A percentile compares a stretch with the other conserved stretches of the same genome.
These are phyloP conservation scores for Odontocolon sp. DNA, from an alignment of 2,888 invertebrate genomes.

Conservation along the genomic window DNA sequence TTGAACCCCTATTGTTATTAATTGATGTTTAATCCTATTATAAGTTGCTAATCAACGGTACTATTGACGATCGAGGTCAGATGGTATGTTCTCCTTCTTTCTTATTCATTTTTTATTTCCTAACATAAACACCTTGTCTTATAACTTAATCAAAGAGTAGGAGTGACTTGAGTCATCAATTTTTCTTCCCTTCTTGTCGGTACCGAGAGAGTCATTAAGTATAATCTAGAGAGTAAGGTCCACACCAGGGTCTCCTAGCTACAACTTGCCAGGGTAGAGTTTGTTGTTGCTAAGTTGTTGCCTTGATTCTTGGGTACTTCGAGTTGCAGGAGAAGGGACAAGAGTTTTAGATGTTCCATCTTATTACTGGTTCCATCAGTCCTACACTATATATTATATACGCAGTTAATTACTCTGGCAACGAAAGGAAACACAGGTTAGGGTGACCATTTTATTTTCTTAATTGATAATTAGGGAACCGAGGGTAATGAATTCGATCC, in stretches of 20 bases:
- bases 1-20: too few relatives aligned
- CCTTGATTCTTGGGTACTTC: neutral
- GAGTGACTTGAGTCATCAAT: neutral
- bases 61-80: too few relatives aligned
- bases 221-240: neutral
- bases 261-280: neutral
- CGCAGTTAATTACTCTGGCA: neutral
- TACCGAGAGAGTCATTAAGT: constrained; percentile 13
- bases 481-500: constrained; percentile 51
- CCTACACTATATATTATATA: neutral
- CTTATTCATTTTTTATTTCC: too few relatives aligned
- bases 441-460: constrained; percentile 27
- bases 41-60: too few relatives aligned
- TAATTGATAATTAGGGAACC: constrained; percentile 57
- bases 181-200: constrained; percentile 4
- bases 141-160: neutral
- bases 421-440: constrained; percentile 22
- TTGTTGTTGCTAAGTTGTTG: constrained; percentile 1
- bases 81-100: too few relatives aligned
- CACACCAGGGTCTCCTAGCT: neutral
- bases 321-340: neutral
- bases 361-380: neutral
- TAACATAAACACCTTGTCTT: neutral
- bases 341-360: neutral
- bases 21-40: too few relatives aligned